These are phyloP conservation scores for Phenganax subtilis DNA, from an alignment of 92 coral and sea anemone species.

Conservation along the genomic window DNA sequence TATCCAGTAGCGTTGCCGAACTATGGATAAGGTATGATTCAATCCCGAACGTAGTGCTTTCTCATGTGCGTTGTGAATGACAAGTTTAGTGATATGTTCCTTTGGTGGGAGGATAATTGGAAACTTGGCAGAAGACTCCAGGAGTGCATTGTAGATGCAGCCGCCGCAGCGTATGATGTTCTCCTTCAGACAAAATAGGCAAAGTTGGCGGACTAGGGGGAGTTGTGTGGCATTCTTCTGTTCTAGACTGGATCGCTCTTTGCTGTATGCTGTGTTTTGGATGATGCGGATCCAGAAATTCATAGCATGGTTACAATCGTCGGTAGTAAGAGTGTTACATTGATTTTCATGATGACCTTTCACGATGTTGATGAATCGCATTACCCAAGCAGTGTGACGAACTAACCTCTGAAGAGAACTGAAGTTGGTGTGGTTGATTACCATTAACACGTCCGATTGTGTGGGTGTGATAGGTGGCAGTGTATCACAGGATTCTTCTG, in stretches of 20 bases:
- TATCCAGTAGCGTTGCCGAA: constrained; percentile 13
- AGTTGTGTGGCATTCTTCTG: neutral
- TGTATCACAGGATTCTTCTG: neutral
- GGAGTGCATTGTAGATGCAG: neutral
- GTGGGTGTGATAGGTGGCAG: neutral
- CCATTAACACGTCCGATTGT: neutral
- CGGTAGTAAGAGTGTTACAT: neutral
- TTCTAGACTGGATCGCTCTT: neutral
- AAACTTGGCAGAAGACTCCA: neutral
- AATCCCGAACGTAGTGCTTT: neutral
- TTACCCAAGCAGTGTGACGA: neutral
- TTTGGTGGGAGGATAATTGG: constrained; percentile 14
- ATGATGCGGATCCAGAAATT: neutral
- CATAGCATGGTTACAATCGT: neutral
- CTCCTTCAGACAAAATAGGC: neutral
- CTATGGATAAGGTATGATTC: neutral
- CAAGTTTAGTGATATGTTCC: neutral
- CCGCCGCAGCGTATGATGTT: neutral
- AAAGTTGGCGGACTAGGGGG: constrained; percentile 8
- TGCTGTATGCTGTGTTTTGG: neutral
- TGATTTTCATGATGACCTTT: neutral
- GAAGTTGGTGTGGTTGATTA: neutral
- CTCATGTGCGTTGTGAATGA: neutral
- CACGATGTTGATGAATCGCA: neutral
- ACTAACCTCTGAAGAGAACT: neutral